Evolutionary conservation across 2,888 invertebrate species (phyloP), one percentile per base, ranked within the genome.

Genomic region (Synergus gifuensis): DNA sequence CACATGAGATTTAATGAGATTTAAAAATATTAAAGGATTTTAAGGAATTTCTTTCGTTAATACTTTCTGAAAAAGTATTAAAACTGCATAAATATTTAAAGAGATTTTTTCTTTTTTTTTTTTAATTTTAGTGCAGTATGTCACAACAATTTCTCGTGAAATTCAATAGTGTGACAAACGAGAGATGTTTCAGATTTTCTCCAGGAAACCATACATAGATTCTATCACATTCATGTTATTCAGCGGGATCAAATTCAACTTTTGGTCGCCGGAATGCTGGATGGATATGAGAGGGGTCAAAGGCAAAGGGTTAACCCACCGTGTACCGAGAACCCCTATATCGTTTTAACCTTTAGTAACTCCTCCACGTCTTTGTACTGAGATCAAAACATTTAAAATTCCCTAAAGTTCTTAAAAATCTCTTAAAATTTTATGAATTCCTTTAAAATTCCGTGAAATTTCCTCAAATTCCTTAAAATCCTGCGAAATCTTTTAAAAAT

Each of bases 301-400:
- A 82, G 82, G 77, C 46, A 82, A 73, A 58, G 66, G 78, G 82
- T 79, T 80, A 79, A 66, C 67, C 76, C 58, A 76, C 80, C 44
- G 14, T 58, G 69, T 64, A 42, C 62, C 66, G 77, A 16, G 77
- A 79, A 78, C 76, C 79, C 60, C 79, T 79, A 79, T 79, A 67
- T 76, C 76, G 79, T 42, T 76, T 79, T 76, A 79, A 66, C 67
- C 76, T 76, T 76, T 60, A 18, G 36, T 67, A 49, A 76, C 79
- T 67, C 60, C 12, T 64, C 46, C 54, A 36, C 76, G 49, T 66
- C 76, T 79, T 69, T 80, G 76, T 80, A 44, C 67, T 69, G n/a
- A 80, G 77, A n/a, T n/a, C 22, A 28, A 28, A 28, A 28, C 22
- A 28, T 28, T 22, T 28, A 28, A 1, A 28, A 28, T 28, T 28